A percentile compares a stretch with the other conserved stretches of the same genome.
phyloP scores from a whole-genome alignment of 2,888 invertebrate genomes.

The Drosophila fungiperda region DNA sequence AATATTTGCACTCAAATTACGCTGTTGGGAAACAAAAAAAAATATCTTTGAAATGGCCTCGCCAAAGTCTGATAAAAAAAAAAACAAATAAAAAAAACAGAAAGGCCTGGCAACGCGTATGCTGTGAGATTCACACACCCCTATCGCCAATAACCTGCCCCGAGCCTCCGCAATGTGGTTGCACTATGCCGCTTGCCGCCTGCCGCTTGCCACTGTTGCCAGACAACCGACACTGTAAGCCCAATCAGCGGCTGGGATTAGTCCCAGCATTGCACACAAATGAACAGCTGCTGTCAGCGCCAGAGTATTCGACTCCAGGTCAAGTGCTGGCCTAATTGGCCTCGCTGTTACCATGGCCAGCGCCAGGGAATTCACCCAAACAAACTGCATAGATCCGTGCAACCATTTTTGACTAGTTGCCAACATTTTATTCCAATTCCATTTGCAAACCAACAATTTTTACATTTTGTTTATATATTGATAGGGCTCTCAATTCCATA shows the following conservation, averaged over 20 bases:
- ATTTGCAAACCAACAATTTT: neutral
- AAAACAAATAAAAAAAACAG: neutral
- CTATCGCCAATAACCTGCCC: neutral
- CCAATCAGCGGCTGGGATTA: conserved; percentile 61
- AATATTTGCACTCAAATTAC: conserved; percentile 77
- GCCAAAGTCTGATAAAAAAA: conserved; percentile 19
- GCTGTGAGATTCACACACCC: conserved; percentile 8
- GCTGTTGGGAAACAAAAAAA: conserved; percentile 57
- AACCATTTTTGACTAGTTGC: neutral
- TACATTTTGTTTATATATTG: neutral
- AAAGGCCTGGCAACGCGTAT: conserved; percentile 8
- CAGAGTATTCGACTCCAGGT: conserved; percentile 11
- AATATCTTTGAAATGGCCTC: conserved; percentile 33
- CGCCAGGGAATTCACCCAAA: neutral
- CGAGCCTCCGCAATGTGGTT: conserved; percentile 10
- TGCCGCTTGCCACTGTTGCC: conserved; percentile 29
- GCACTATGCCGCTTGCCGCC: conserved; percentile 17
- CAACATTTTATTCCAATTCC: neutral
- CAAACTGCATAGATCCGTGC: neutral
- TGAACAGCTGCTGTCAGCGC: conserved; percentile 55
- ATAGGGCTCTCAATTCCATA: neutral
- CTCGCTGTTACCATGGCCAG: conserved; percentile 29
- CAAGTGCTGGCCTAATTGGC: conserved; percentile 44
- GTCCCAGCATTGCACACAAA: conserved; percentile 20
- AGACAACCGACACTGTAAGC: conserved; percentile 24